phyloP scores from a whole-genome alignment of 2,888 invertebrate species.

The Tuberolachnus salignus region DNA sequence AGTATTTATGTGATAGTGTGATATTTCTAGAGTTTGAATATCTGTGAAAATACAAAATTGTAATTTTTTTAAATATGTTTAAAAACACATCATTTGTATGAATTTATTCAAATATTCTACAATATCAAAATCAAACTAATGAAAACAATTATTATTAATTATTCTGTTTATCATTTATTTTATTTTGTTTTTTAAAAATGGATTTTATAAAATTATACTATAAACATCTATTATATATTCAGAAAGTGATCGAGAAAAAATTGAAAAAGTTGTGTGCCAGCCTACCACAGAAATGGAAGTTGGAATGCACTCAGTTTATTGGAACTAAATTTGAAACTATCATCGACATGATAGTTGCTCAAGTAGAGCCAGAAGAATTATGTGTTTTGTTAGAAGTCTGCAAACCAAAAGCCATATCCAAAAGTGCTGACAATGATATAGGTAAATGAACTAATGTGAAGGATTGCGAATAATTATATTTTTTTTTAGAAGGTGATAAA shows the following conservation, averaged over 20 bases:
- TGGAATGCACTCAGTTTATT: constrained; percentile 78
- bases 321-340: constrained; percentile 77
- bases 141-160: no score
- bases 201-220: no score
- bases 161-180: no score
- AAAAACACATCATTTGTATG: no score
- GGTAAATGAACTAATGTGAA: background rate
- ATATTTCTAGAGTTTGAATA: background rate
- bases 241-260: constrained; percentile 62
- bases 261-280: constrained; percentile 74
- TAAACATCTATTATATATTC: no score
- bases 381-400: constrained; percentile 81
- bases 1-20: background rate
- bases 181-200: no score
- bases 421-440: constrained; percentile 10
- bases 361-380: constrained; percentile 77
- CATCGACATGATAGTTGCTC: constrained; percentile 77
- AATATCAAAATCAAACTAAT: no score
- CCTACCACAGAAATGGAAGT: constrained; percentile 69
- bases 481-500: no score
- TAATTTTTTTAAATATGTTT: no score
- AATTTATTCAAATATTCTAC: background rate
- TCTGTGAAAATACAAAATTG: background rate
- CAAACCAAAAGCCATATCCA: constrained; percentile 60
- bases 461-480: no score